phyloP scores from a whole-genome alignment of 2,113 vertebrate genomes.

The Vireo altiloquus region DNA sequence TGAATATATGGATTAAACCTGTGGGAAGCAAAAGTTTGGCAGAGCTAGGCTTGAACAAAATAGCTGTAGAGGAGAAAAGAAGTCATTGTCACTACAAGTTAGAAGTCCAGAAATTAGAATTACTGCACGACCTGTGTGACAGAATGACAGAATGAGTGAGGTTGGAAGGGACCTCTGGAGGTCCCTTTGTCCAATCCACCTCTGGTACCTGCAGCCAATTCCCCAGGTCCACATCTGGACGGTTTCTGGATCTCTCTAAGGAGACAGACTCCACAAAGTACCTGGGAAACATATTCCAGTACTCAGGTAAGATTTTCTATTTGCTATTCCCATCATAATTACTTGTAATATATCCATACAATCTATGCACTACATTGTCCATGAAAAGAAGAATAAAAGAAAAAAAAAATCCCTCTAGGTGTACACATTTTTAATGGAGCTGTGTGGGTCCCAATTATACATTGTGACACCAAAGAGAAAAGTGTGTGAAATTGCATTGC shows the following conservation, averaged over 20 bases:
- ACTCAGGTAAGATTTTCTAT: not conserved
- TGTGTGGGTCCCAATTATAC: not conserved
- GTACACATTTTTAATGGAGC: not conserved
- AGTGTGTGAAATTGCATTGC: not conserved
- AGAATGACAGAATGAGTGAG: not conserved
- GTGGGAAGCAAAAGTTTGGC: not conserved
- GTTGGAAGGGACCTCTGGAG: not conserved
- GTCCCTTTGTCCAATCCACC: not conserved
- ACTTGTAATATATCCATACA: not conserved
- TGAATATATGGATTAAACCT: not conserved
- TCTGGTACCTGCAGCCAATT: not conserved
- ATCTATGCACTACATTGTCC: not conserved
- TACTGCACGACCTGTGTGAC: not conserved
- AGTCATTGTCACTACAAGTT: not conserved
- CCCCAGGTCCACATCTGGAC: not conserved
- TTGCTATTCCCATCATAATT: not conserved
- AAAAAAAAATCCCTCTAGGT: no score
- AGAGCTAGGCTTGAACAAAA: not conserved
- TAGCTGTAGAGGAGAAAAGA: not conserved
- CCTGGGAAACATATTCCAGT: not conserved
- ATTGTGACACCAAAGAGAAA: not conserved
- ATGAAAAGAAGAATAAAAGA: not conserved
- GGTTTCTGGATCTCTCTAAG: not conserved
- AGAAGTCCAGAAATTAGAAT: not conserved
- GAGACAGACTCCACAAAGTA: not conserved